Evolutionary conservation across 2,797 vertebrate species (phyloP), one percentile per base, ranked within the genome.

Genomic region (Halcyon smyrnensis): DNA sequence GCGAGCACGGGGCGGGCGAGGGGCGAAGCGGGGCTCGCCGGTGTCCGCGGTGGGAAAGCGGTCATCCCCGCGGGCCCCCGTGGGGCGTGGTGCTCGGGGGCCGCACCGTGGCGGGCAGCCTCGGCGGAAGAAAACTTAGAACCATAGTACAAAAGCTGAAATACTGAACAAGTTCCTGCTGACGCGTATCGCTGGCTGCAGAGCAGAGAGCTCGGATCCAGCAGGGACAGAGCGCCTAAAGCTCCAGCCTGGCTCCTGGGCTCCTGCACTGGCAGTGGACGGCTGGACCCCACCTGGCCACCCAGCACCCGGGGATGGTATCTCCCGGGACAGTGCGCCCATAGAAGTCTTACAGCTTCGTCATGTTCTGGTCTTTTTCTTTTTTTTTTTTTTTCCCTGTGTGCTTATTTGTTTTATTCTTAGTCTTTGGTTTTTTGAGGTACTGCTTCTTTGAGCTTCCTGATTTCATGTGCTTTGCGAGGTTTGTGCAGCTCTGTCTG

Each of bases 391-490:
- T 24, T 3, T 28, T 15, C 9, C 15, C 12, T 1, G 19, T 23
- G 25, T 8, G 6, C 41, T 77, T 15, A 1, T 0, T 1, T 10
- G 12, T 23, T 43, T 8, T 43, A 0, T 30, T 34, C 18, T 7
- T 19, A 5, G 3, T 9, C 12, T 23, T 25, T 1, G 1, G 3
- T 6, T 30, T 48, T 25, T 23, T 11, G 57, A 28, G 54, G 50
- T 23, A 2, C 39, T 27, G 36, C 30, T 36, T 13, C 12, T 18
- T 9, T 4, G 30, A 32, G 30, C n/a, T 27, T 39, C 53, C 51
- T 1, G 10, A 56, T 45, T 15, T 12, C 23, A 0, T 1, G 34
- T 7, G 34, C 24, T 0, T 5, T 3, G 32, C 2, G 9, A 5
- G 70, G 17, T 28, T 56, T 32, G 70, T 62, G 2, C 53, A 5